These are phyloP conservation scores for Cataglyphis cursor DNA, from an alignment of 2,888 invertebrate species.

Conservation along the genomic window DNA sequence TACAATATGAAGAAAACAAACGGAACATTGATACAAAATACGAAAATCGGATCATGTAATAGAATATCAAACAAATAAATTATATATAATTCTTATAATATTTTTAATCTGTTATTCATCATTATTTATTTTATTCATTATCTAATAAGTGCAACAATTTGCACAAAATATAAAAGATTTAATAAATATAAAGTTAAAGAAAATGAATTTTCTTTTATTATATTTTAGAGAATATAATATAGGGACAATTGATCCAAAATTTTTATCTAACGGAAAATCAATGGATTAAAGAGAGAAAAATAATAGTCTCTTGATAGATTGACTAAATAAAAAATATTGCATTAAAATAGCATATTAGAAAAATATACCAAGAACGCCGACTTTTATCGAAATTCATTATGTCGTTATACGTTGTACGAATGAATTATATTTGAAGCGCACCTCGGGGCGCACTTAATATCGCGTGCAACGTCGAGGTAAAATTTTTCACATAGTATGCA, in stretches of 20 bases:
- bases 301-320: constrained; percentile 59
- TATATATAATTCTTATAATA: background rate
- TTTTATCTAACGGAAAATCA: constrained; percentile 32
- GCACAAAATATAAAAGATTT: background rate
- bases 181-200: background rate
- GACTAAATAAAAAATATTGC: constrained; percentile 14
- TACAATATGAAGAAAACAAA: constrained; percentile 1
- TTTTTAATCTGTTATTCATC: background rate
- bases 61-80: background rate
- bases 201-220: background rate
- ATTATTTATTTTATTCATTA: background rate
- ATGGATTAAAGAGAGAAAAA: constrained; percentile 41
- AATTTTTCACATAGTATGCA: background rate
- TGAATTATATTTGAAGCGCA: constrained; percentile 10
- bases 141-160: background rate
- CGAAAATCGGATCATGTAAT: background rate
- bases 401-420: background rate
- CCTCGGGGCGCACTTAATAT: constrained; percentile 14
- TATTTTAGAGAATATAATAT: background rate
- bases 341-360: constrained; percentile 17
- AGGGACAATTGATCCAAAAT: constrained; percentile 29
- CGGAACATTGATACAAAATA: background rate
- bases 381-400: constrained; percentile 19
- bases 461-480: background rate
- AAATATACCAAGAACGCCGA: background rate